Conservation (phyloP, 1,140 invertebrate species). For the Zaprionus nigranus region DNA sequence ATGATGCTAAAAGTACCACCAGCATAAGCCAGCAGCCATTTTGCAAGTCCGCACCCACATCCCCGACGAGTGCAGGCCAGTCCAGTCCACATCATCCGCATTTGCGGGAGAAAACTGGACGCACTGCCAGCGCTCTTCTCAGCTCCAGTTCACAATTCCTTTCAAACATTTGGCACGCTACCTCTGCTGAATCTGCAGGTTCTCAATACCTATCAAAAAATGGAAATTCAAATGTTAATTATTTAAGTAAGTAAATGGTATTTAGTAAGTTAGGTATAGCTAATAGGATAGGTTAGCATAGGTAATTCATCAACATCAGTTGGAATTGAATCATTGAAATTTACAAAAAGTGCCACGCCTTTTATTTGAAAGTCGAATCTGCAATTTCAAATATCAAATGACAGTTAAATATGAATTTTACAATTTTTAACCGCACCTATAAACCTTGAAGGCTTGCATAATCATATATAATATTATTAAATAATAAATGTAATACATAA, state of each 20-base stretch:
- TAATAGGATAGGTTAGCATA: not conserved
- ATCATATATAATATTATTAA: not conserved
- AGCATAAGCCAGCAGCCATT: not conserved
- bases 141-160: constrained; percentile 87
- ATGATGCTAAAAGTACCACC: not conserved
- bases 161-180: constrained; percentile 87
- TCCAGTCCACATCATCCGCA: constrained; percentile 13
- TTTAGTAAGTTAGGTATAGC: not conserved
- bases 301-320: too few relatives aligned
- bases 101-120: constrained; percentile 40
- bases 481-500: not conserved
- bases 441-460: not conserved
- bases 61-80: constrained; percentile 50
- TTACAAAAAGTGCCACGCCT: too few relatives aligned
- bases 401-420: constrained; percentile 4
- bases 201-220: constrained; percentile 16
- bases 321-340: too few relatives aligned
- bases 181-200: constrained; percentile 15
- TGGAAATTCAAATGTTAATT: constrained; percentile 27
- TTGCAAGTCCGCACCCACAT: constrained; percentile 57
- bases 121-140: constrained; percentile 63
- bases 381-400: not conserved
- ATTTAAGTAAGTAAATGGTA: constrained; percentile 54
- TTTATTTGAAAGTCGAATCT: too few relatives aligned
- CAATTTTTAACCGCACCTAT: not conserved